These are phyloP conservation scores for Montipora sp. DNA, from an alignment of 64 coral and sea anemone genomes.

Conservation along the genomic window DNA sequence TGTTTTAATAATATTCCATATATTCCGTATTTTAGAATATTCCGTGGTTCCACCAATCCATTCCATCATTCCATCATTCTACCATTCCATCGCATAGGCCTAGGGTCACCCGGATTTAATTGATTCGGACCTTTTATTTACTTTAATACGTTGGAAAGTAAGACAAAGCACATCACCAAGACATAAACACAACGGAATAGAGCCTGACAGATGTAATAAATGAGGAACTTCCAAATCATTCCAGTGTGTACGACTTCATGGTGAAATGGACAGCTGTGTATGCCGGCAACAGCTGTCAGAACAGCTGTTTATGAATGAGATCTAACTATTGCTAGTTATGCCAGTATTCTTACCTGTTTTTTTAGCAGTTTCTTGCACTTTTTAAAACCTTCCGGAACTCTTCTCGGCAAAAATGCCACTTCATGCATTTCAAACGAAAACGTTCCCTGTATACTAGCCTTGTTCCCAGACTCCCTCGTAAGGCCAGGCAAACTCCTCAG, in stretches of 20 bases:
- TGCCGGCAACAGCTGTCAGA: not conserved
- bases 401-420: not conserved
- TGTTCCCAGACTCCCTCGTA: slow-evolving; percentile 44
- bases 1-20: too few species aligned
- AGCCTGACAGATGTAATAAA: too few species aligned
- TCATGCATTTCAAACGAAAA: not conserved
- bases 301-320: not conserved
- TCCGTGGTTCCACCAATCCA: too few species aligned
- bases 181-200: too few species aligned
- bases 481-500: not conserved
- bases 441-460: slow-evolving; percentile 13
- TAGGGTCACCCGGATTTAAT: too few species aligned
- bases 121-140: too few species aligned
- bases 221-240: not conserved
- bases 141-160: too few species aligned
- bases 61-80: too few species aligned
- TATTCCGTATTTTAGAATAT: too few species aligned
- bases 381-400: slow-evolving; percentile 28
- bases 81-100: too few species aligned
- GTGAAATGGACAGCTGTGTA: not conserved
- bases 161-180: too few species aligned
- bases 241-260: not conserved
- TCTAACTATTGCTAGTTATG: slow-evolving; percentile 8
- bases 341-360: slow-evolving; percentile 38
- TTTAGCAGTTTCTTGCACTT: slow-evolving; percentile 34